These are phyloP conservation scores for Parnassius mnemosyne DNA, from an alignment of 2,888 invertebrate genomes.

Conservation along the genomic window DNA sequence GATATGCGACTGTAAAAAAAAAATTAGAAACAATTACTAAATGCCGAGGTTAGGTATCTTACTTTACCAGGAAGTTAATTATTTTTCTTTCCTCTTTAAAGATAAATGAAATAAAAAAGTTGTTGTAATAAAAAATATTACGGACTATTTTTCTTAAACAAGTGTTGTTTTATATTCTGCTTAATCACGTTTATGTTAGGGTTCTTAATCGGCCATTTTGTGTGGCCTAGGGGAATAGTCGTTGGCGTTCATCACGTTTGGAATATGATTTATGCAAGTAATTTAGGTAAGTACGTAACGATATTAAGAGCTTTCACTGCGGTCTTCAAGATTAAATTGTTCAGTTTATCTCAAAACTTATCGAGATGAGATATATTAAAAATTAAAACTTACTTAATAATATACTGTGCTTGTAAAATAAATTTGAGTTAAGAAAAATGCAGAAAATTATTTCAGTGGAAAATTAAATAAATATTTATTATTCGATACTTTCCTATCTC, in stretches of 20 bases:
- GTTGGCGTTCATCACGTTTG: slow-evolving; percentile 69
- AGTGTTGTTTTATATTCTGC: background rate
- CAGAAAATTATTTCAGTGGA: no score
- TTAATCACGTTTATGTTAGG: background rate
- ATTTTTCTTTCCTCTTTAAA: background rate
- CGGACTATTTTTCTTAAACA: background rate
- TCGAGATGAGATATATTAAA: no score
- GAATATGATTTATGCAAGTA: slow-evolving; percentile 76
- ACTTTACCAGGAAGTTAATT: no score
- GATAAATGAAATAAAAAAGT: background rate
- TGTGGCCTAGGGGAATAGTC: slow-evolving; percentile 32
- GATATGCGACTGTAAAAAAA: no score
- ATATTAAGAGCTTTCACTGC: slow-evolving; percentile 61
- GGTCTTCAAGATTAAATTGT: slow-evolving; percentile 73
- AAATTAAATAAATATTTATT: no score
- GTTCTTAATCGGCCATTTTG: slow-evolving; percentile 6
- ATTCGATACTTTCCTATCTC: no score
- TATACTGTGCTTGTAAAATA: no score
- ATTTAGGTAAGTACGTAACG: slow-evolving; percentile 74
- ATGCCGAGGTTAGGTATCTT: no score
- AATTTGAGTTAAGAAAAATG: no score
- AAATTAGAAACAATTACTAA: no score
- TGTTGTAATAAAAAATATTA: background rate
- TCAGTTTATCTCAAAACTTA: slow-evolving; percentile 31
- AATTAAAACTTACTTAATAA: no score